Conservation (phyloP, 2,113 vertebrate species). For the Anoplopoma fimbria region DNA sequence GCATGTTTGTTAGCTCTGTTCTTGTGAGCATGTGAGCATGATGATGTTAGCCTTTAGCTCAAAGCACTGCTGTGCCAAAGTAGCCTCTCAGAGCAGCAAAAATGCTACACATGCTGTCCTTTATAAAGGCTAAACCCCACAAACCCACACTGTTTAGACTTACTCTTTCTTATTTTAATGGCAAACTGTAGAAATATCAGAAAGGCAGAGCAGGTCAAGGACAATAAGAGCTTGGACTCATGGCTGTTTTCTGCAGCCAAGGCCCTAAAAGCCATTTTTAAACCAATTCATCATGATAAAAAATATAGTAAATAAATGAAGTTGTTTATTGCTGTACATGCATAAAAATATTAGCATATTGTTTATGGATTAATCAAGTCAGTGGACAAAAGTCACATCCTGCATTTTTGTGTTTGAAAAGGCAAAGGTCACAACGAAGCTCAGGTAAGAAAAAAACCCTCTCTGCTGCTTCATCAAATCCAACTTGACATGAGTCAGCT, state of each 20-base stretch:
- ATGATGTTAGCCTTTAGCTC: neutral
- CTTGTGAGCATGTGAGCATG: neutral
- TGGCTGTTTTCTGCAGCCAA: neutral
- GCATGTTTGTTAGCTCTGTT: neutral
- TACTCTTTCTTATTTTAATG: neutral
- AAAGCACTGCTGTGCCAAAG: neutral
- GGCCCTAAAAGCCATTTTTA: neutral
- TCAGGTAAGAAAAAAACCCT: conserved; percentile 5
- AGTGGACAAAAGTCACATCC: neutral
- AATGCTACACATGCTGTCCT: neutral
- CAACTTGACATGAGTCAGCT: conserved; percentile 3
- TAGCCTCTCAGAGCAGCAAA: neutral
- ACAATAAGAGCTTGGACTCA: neutral
- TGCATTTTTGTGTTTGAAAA: neutral
- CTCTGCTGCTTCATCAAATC: conserved; percentile 15
- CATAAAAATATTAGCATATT: neutral
- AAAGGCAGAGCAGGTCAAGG: neutral
- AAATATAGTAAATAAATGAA: neutral
- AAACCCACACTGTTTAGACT: neutral
- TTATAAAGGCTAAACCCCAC: neutral
- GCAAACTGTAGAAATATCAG: neutral
- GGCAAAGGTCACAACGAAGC: neutral
- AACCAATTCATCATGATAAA: neutral
- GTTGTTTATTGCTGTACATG: neutral
- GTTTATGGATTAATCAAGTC: neutral